Conservation (phyloP, 2,888 invertebrate species). For the Theretra japonica region DNA sequence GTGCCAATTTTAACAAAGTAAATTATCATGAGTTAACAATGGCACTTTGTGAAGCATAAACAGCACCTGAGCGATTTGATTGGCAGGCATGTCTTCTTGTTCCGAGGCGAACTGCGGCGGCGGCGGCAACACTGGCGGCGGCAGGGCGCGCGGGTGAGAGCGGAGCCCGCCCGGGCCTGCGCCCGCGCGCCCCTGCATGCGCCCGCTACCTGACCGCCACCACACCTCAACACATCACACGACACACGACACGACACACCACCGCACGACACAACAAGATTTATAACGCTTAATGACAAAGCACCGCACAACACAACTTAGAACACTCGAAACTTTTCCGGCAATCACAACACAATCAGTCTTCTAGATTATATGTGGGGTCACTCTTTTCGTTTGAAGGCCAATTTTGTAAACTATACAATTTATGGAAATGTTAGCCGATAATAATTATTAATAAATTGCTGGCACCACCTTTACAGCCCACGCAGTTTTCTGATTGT, state of each 20-base stretch:
- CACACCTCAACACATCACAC: constrained; percentile 48
- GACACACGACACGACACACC: constrained; percentile 30
- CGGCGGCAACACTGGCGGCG: constrained; percentile 77
- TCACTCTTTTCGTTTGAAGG: not conserved
- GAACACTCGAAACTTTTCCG: not conserved
- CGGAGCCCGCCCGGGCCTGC: constrained; percentile 79
- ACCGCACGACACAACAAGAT: not conserved
- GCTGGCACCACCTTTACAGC: too few species aligned
- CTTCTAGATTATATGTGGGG: constrained; percentile 15
- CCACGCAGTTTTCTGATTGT: too few species aligned
- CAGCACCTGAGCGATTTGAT: constrained; percentile 80
- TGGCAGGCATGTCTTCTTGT: constrained; percentile 80
- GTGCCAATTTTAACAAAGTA: too few species aligned
- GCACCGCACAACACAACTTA: constrained; percentile 23
- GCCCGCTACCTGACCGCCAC: constrained; percentile 70
- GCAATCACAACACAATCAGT: constrained; percentile 41
- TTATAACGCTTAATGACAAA: constrained; percentile 27
- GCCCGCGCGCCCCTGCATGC: constrained; percentile 83
- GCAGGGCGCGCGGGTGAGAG: constrained; percentile 81
- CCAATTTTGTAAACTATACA: not conserved
- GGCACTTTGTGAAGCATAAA: not conserved
- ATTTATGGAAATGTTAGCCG: not conserved
- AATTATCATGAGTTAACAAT: not conserved
- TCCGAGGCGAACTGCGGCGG: constrained; percentile 79
- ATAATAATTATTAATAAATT: not conserved